A percentile compares a stretch with the other conserved stretches of the same genome.
These are phyloP conservation scores for Corbicula japonica DNA, from an alignment of 2,888 invertebrate genomes.

Conservation along the genomic window DNA sequence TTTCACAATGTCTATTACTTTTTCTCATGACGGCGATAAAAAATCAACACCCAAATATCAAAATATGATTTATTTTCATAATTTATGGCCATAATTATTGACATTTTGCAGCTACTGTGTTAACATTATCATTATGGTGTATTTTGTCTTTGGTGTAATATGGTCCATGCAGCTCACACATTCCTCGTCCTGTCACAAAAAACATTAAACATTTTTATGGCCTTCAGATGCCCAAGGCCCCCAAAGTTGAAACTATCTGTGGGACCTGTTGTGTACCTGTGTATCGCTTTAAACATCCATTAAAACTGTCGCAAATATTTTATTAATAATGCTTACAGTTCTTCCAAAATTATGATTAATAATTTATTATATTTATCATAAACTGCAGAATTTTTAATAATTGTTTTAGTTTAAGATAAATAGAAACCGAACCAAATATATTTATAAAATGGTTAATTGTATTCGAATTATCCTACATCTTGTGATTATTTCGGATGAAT, in stretches of 20 bases:
- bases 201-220: constrained; percentile 62
- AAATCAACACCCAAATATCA: constrained; percentile 36
- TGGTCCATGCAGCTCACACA: constrained; percentile 6
- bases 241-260: constrained; percentile 10
- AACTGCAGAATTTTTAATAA: no score
- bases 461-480: no score
- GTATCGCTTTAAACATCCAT: background rate
- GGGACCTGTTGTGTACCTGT: constrained; percentile 21
- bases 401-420: no score
- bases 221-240: constrained; percentile 29
- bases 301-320: background rate
- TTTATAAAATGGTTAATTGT: no score
- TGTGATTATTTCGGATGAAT: no score
- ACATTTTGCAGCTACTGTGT: constrained; percentile 39
- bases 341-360: no score
- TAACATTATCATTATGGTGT: constrained; percentile 22
- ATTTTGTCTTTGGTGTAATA: constrained; percentile 15
- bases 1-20: constrained; percentile 15
- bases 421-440: no score
- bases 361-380: no score
- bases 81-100: constrained; percentile 56
- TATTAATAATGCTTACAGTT: no score
- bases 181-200: constrained; percentile 21
- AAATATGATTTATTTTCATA: constrained; percentile 55
- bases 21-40: constrained; percentile 21